These are phyloP conservation scores for Euproctis similis DNA, from an alignment of 2,888 invertebrate species.

Conservation along the genomic window DNA sequence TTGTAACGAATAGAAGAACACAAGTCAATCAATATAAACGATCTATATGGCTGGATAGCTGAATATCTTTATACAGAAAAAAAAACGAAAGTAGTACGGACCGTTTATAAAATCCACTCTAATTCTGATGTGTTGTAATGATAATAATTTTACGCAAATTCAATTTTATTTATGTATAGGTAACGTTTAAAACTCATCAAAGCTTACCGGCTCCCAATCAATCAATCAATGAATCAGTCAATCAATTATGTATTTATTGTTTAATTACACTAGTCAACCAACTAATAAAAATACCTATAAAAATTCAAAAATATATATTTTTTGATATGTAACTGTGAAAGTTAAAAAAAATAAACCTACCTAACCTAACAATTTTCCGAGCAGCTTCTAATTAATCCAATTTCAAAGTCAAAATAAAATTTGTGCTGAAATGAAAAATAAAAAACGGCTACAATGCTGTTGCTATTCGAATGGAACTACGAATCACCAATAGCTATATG, in stretches of 20 bases:
- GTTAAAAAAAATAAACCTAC: no score
- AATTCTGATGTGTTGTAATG: constrained; percentile 19
- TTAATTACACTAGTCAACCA: constrained; percentile 7
- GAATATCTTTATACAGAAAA: constrained; percentile 1
- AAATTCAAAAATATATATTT: no score
- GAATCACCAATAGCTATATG: no score
- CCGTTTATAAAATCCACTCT: constrained; percentile 11
- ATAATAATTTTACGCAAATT: constrained; percentile 23
- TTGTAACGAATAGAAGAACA: neutral
- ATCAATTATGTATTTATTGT: no score
- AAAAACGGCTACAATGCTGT: no score
- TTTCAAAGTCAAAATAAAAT: no score
- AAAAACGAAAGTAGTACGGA: constrained; percentile 11
- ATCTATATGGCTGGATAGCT: constrained; percentile 1
- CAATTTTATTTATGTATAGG: constrained; percentile 16
- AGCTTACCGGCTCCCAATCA: constrained; percentile 13
- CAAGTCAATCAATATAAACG: neutral
- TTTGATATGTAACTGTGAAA: no score
- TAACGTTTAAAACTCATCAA: constrained; percentile 10
- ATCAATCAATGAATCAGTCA: constrained; percentile 18
- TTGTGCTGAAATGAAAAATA: no score
- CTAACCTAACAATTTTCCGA: no score
- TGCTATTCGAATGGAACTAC: no score
- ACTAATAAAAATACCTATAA: no score
- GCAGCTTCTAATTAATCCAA: no score